These are phyloP conservation scores for Pyrrhia umbra DNA, from an alignment of 2,888 invertebrate genomes.

Conservation along the genomic window DNA sequence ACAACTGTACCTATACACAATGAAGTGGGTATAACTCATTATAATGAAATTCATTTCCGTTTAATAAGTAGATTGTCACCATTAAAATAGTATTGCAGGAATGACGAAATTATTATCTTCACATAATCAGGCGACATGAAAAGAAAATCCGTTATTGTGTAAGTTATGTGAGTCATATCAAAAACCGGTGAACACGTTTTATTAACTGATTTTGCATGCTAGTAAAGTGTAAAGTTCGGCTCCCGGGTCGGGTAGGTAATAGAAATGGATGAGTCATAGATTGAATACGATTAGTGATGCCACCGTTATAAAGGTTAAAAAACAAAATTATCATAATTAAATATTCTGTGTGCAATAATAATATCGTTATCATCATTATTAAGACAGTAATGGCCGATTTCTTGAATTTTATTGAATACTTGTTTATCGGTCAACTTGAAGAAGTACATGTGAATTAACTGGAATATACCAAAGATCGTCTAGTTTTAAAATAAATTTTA, in stretches of 20 bases:
- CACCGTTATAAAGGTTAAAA: not conserved
- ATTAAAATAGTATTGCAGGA: conserved; percentile 8
- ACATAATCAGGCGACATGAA: conserved; percentile 1
- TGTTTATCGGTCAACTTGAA: not conserved
- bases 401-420: not conserved
- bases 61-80: conserved; percentile 11
- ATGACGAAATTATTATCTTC: conserved; percentile 33
- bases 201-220: conserved; percentile 33
- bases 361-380: conserved; percentile 8
- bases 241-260: conserved; percentile 23
- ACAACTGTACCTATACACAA: not conserved
- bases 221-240: conserved; percentile 29
- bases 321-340: conserved; percentile 23
- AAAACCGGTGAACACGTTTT: conserved; percentile 21
- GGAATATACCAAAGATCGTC: not conserved
- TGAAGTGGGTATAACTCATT: conserved; percentile 15
- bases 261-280: conserved; percentile 33
- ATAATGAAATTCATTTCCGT: conserved; percentile 27
- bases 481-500: not conserved
- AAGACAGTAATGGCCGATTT: conserved; percentile 1
- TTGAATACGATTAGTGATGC: conserved; percentile 3
- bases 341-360: conserved; percentile 25
- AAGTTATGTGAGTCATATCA: conserved; percentile 37
- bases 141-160: conserved; percentile 39
- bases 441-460: not conserved